Evolutionary conservation across 2,797 vertebrate species (phyloP), one percentile per base, ranked within the genome.

Genomic region (Notolabrus celidotus): DNA sequence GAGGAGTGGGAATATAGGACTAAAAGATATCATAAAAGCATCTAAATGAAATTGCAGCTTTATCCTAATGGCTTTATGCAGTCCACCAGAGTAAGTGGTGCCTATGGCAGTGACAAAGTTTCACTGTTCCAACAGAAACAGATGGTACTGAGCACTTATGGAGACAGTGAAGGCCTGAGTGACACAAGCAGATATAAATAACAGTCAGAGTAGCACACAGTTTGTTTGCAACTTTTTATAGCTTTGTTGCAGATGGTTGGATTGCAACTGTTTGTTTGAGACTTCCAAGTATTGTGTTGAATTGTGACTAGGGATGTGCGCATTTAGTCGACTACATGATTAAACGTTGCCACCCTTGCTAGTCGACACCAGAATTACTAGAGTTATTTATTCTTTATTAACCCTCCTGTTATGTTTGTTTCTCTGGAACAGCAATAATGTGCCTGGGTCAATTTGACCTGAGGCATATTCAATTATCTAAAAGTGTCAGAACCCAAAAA

Each of bases 11-110:
- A 49, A 55, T 49, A 42, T 31, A 50, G 58, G 27, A 38, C 41
- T 54, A 54, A 74, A 79, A 77, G 73, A 79, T 67, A 80, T 67
- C 55, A 74, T 63, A 74, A 73, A 74, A 84, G 54, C 66, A 59
- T 39, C 6, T 19, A 66, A 71, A 78, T 52, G 23, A 74, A 68
- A 69, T 64, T 60, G 50, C 25, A 54, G 54, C 71, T 69, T 82
- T 53, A 78, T 49, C 29, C 47, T 69, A 65, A 71, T 67, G 15
- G n/a, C 36, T 75, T 51, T 42, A 46, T 49, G 51, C 15, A 23
- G 58, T 47, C 73, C 52, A 52, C n/a, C 17, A 39, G 53, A 65
- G 60, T 66, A 67, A 47, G 12, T 50, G 54, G 41, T 57, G 59
- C 50, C 54, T 42, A 56, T 53, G 71, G 59, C 52, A 54, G 65